Evolutionary conservation across 1,140 invertebrate genomes (phyloP).

Genomic region (Drosophila bifasciata): DNA sequence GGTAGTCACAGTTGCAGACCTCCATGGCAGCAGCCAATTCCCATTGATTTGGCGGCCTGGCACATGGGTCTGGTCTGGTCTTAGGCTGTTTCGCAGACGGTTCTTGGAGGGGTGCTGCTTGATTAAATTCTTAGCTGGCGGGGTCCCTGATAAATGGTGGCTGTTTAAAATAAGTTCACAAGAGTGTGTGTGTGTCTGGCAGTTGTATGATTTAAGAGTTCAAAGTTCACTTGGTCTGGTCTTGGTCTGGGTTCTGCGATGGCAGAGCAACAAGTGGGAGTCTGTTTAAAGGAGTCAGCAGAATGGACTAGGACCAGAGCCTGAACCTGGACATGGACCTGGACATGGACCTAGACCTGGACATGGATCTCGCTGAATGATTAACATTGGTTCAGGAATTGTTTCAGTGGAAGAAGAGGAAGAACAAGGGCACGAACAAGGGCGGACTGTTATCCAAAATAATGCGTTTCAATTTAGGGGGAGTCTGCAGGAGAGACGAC

Average conservation of each 20-base stretch:
- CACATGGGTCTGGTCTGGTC: conserved; percentile 51
- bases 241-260: too few relatives aligned
- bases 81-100: too few relatives aligned
- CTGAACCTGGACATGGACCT: too few relatives aligned
- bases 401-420: not conserved
- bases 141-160: conserved; percentile 65
- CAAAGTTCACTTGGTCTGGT: conserved; percentile 48
- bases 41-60: conserved; percentile 65
- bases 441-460: not conserved
- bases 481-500: conserved; percentile 4
- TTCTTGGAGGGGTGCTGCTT: conserved; percentile 25
- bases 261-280: conserved; percentile 43
- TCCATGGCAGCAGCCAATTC: conserved; percentile 53
- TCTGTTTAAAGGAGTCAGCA: not conserved
- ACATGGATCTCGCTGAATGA: conserved; percentile 58
- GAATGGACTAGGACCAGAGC: too few relatives aligned
- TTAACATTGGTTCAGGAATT: conserved; percentile 49
- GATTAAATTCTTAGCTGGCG: conserved; percentile 69
- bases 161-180: conserved; percentile 37
- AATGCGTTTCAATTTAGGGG: conserved; percentile 6
- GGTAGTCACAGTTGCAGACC: conserved; percentile 57
- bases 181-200: conserved; percentile 39
- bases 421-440: not conserved
- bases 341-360: too few relatives aligned
- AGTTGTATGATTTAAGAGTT: conserved; percentile 70